A percentile compares a stretch with the other conserved stretches of the same genome.
phyloP scores from a whole-genome alignment of 2,888 invertebrate genomes.

The Leptinotarsa peninsularis region DNA sequence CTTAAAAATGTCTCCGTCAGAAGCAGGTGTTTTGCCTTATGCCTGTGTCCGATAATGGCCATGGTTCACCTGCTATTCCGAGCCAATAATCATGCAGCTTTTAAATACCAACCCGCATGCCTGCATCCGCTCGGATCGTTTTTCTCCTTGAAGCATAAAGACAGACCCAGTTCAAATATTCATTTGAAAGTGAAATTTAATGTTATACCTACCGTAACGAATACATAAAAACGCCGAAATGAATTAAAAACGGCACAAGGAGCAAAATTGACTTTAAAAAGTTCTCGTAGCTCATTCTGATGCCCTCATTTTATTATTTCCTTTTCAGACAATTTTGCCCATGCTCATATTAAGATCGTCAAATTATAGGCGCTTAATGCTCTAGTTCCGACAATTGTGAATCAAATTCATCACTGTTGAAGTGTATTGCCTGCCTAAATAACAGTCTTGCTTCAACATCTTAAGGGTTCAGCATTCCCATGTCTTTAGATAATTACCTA shows the following conservation, averaged over 20 bases:
- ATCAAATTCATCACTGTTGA: too few relatives aligned
- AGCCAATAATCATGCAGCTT: constrained; percentile 41
- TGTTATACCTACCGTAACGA: constrained; percentile 1
- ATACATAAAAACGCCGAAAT: background rate
- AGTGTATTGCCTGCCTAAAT: too few relatives aligned
- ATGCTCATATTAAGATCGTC: too few relatives aligned
- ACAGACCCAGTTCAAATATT: constrained; percentile 28
- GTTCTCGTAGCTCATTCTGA: background rate
- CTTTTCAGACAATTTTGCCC: too few relatives aligned
- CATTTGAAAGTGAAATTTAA: constrained; percentile 28
- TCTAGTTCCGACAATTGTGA: too few relatives aligned
- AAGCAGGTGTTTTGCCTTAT: constrained; percentile 31
- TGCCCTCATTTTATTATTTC: too few relatives aligned
- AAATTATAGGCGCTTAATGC: too few relatives aligned
- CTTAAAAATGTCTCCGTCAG: constrained; percentile 6
- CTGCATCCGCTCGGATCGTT: constrained; percentile 34
- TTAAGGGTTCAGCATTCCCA: too few relatives aligned
- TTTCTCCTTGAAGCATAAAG: constrained; percentile 19
- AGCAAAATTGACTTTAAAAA: background rate
- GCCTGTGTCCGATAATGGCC: constrained; percentile 29
- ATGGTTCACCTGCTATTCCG: constrained; percentile 46
- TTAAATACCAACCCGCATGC: constrained; percentile 47
- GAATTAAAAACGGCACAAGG: background rate
- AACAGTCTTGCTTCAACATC: too few relatives aligned
- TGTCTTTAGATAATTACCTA: too few relatives aligned